Conservation (phyloP, 2,113 vertebrate species). For the Uria aalge region DNA sequence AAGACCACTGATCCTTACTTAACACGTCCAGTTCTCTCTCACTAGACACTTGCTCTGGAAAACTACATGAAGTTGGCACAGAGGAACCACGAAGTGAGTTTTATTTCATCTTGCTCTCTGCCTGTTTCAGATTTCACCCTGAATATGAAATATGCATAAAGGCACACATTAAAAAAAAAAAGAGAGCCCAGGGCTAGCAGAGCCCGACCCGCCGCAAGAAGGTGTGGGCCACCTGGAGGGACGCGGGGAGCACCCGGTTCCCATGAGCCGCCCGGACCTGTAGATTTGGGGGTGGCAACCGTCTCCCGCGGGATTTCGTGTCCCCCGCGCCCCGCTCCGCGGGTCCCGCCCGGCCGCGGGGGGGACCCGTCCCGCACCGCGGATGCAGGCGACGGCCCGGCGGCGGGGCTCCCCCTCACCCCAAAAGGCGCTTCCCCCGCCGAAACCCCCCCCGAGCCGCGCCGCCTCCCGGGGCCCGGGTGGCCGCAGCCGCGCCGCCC, state of each 20-base stretch:
- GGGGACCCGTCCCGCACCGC: neutral
- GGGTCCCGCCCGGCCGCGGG: neutral
- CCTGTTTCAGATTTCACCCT: neutral
- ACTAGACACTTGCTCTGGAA: neutral
- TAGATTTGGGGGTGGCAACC: rapidly evolving
- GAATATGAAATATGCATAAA: neutral
- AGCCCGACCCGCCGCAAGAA: neutral
- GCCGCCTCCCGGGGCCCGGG: neutral
- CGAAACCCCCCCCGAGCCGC: neutral
- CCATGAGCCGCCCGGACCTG: neutral
- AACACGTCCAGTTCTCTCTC: neutral
- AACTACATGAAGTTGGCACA: neutral
- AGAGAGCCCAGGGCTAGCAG: neutral
- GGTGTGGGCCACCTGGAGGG: neutral
- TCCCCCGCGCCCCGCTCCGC: neutral
- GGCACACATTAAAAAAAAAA: neutral
- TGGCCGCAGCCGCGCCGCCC: neutral
- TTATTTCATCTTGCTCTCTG: neutral
- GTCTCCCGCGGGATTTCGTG: neutral
- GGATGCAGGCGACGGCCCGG: neutral
- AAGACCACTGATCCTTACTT: neutral
- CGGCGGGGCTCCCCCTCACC: neutral
- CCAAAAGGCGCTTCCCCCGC: neutral
- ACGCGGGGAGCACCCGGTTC: neutral
- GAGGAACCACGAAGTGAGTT: neutral